Evolutionary conservation across 2,888 invertebrate genomes (phyloP), one percentile per base, ranked within the genome.

Genomic region (Bruchidius siliquastri): DNA sequence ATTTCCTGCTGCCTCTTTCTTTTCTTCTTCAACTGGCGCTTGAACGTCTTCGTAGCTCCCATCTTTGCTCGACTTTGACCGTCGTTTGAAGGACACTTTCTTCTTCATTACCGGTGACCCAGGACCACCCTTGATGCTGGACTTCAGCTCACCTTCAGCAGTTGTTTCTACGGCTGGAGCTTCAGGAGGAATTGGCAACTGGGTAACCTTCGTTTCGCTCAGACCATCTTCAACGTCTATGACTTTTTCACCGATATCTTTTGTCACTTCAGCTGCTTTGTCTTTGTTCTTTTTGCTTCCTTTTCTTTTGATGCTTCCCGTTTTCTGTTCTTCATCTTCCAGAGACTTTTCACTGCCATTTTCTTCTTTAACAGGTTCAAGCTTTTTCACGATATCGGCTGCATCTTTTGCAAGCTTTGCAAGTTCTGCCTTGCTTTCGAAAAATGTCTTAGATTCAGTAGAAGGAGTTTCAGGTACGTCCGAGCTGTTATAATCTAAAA

Each of bases 191-290:
- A 49, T 49, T 13, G 49, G 49, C 13, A 49, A 18, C 22, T 71
- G 49, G 13, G 20, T 22, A 13, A 22, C 67, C 30, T 80, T 80
- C 20, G 80, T 75, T 75, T 84, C 84, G 71, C 83, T 86, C 67
- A 87, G 76, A 21, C 86, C 87, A 77, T 87, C 86, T 78, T 86
- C 86, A 77, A 84, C 85, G 73, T 87, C 86, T 0, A 85, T 82
- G 26, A 81, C 80, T 76, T 80, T 79, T 68, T 78, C 78, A 21
- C 72, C 70, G 2, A 71, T 20, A 66, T 71, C 67, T 69, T 49
- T 49, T 66, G 30, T 21, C 20, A 8, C 21, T 67, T 49, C 22
- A 49, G 49, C 68, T 26, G 20, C 21, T 68, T 20, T 22, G 13
- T 49, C 49, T 49, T 49, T 49, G 18, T 18, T 18, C 49, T 13